A percentile compares a stretch with the other conserved stretches of the same genome.
Evolutionary conservation across 1,140 invertebrate species (phyloP).

Genomic region (Anastrepha obliqua): DNA sequence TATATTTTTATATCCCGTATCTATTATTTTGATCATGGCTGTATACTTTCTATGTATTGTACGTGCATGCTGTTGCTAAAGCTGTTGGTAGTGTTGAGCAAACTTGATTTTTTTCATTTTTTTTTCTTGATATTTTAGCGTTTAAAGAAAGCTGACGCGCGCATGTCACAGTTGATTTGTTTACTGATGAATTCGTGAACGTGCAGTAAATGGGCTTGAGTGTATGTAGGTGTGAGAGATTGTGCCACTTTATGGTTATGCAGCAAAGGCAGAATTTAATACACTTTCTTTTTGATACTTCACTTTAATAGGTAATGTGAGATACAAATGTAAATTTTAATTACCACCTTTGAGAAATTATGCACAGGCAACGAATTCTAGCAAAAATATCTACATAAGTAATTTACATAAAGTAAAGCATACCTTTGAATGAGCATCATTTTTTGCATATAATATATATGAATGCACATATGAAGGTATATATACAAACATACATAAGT

Average conservation of each 20-base stretch:
- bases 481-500: neutral
- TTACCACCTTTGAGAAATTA: neutral
- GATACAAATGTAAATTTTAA: constrained; percentile 18
- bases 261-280: neutral
- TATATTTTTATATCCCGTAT: too few species aligned
- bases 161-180: constrained; percentile 43
- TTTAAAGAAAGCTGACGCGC: constrained; percentile 1
- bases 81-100: neutral
- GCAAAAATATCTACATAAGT: neutral
- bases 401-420: neutral
- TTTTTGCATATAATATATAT: neutral
- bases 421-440: too few species aligned
- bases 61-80: neutral
- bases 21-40: too few species aligned
- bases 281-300: constrained; percentile 7
- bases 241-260: neutral
- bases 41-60: neutral
- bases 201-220: neutral
- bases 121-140: neutral
- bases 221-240: neutral
- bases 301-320: constrained; percentile 21
- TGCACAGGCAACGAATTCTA: neutral
- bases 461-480: too few species aligned
- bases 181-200: neutral
- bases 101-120: neutral